These are phyloP conservation scores for Gymnodraco acuticeps DNA, from an alignment of 2,797 vertebrate genomes.

Conservation along the genomic window DNA sequence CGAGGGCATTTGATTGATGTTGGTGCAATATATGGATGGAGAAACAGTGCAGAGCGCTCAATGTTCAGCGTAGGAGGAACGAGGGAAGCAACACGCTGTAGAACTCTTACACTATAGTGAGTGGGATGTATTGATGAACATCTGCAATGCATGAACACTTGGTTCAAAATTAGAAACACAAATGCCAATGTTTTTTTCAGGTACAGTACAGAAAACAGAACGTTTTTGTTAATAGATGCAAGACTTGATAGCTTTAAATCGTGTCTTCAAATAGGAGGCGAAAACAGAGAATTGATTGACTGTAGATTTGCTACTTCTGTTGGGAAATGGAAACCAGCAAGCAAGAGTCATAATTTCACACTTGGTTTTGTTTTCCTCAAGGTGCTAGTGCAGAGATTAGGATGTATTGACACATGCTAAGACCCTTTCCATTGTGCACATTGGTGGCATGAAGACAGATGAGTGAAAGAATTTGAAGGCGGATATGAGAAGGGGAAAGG, in stretches of 20 bases:
- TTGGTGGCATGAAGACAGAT: slow-evolving; percentile 25
- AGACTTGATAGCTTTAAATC: not conserved
- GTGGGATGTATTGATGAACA: slow-evolving; percentile 27
- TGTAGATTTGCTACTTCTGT: slow-evolving; percentile 12
- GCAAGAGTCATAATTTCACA: slow-evolving; percentile 13
- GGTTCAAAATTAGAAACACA: slow-evolving; percentile 7
- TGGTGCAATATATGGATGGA: slow-evolving; percentile 17
- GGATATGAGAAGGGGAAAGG: not conserved
- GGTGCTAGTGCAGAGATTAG: slow-evolving; percentile 28
- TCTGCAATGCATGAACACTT: not conserved
- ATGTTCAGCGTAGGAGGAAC: slow-evolving; percentile 27
- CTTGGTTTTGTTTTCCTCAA: not conserved
- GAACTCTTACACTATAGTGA: not conserved
- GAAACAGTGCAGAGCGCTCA: not conserved
- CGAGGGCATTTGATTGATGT: slow-evolving; percentile 37
- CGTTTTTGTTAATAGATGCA: not conserved
- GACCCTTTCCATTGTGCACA: slow-evolving; percentile 36
- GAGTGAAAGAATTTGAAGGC: not conserved
- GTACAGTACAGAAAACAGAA: not conserved
- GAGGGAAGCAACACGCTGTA: slow-evolving; percentile 6
- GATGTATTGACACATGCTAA: slow-evolving; percentile 48
- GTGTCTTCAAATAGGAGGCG: slow-evolving; percentile 1
- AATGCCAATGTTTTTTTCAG: not conserved
- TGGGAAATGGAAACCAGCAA: slow-evolving; percentile 29
- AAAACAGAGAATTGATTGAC: not conserved